Evolutionary conservation across 1,140 invertebrate species (phyloP), one percentile per base, ranked within the genome.

Genomic region (Zaprionus ornatus): DNA sequence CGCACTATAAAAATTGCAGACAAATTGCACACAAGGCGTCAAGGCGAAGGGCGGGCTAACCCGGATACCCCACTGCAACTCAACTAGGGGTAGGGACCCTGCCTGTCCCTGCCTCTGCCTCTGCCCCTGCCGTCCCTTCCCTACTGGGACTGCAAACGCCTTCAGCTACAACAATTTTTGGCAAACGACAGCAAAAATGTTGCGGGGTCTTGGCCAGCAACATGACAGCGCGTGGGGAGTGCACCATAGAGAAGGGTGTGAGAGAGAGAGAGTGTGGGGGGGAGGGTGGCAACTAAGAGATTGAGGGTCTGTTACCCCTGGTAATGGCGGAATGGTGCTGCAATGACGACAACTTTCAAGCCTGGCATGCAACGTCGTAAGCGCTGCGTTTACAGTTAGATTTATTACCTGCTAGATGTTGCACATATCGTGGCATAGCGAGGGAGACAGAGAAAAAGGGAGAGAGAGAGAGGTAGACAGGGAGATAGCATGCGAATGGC

Each of bases 371-470:
- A 88, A 87, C 57, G 84, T 87, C 83, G 83, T 88, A 87, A 88
- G 83, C 83, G 84, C 77, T 84, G 84, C 83, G 83, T 87, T 87
- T 87, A 87, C 83, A 88, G 77, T 88, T 88, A 87, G 83, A 87
- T 87, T 87, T 87, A 87, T 87, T 87, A 87, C 83, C 83, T 87
- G 83, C 83, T 87, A 87, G 84, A 88, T 87, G 84, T 87, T 90
- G 85, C 84, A 90, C 84, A 87, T 87, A 87, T 88, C 84, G 74
- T 62, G 71, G 64, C 62, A 74, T 60, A 48, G 59, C 55, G 27
- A 56, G 25, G 32, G 17, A 23, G 40, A 15, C n/a, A 19, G 12
- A 17, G 23, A 21, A 4, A 32, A 42, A 19, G 48, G 32, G 56
- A 15, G n/a, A 2, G 50, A 13, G 21, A 19, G 13, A 21, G 9